phyloP scores from a whole-genome alignment of 1,140 invertebrate species.

The Microplitis mediator region DNA sequence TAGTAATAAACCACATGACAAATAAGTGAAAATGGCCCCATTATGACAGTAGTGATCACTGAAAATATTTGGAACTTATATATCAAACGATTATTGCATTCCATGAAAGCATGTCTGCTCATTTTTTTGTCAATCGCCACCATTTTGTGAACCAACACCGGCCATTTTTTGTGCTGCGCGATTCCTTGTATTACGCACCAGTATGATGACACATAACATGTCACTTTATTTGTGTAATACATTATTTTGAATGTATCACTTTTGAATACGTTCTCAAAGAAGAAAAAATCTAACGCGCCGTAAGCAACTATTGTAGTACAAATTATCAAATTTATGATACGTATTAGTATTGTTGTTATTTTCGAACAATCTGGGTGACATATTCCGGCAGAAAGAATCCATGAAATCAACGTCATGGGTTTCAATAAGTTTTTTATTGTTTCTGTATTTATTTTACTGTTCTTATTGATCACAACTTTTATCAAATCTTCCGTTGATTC shows the following conservation, averaged over 20 bases:
- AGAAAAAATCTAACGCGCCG: conserved; percentile 43
- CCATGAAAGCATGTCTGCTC: conserved; percentile 10
- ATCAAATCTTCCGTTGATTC: conserved; percentile 37
- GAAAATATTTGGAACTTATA: conserved; percentile 33
- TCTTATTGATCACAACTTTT: conserved; percentile 29
- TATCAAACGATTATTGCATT: conserved; percentile 26
- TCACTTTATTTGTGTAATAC: conserved; percentile 44
- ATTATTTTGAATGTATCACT: conserved; percentile 48
- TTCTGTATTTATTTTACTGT: conserved; percentile 3
- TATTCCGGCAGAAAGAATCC: conserved; percentile 42
- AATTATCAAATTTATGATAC: conserved; percentile 36
- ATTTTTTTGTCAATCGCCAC: conserved; percentile 36
- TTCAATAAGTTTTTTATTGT: conserved; percentile 34
- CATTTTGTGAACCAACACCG: conserved; percentile 38
- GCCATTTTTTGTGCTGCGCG: conserved; percentile 41
- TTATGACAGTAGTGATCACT: conserved; percentile 16
- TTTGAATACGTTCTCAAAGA: conserved; percentile 40
- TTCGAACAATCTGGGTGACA: conserved; percentile 32
- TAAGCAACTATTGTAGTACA: conserved; percentile 45
- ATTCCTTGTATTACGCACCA: conserved; percentile 45
- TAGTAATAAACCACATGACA: conserved; percentile 43
- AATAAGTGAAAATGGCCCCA: conserved; percentile 36
- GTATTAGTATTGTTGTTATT: conserved; percentile 33
- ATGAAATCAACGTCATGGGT: conserved; percentile 37
- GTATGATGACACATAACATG: conserved; percentile 42